phyloP scores from a whole-genome alignment of 2,113 vertebrate species.

The Dolichotis patagonum region DNA sequence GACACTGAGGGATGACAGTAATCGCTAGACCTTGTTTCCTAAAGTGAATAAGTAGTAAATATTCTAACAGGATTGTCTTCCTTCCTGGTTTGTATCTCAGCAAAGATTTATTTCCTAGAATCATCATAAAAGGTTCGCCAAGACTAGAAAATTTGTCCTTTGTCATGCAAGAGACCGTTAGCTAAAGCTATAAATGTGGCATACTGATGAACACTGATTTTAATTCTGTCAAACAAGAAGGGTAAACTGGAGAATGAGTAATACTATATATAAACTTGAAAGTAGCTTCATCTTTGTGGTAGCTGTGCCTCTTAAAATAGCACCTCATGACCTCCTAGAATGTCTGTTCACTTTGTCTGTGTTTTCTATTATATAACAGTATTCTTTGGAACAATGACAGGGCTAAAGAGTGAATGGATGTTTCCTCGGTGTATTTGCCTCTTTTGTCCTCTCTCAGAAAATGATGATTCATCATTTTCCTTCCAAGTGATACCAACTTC shows the following conservation, averaged over 20 bases:
- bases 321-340: neutral
- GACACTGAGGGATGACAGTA: neutral
- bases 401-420: neutral
- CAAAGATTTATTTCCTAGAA: slow-evolving; percentile 47
- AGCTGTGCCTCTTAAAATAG: slow-evolving; percentile 4
- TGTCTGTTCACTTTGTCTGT: slow-evolving; percentile 17
- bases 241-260: slow-evolving; percentile 16
- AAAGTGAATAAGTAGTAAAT: slow-evolving; percentile 31
- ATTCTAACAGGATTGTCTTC: neutral
- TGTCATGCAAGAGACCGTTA: neutral
- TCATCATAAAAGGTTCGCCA: slow-evolving; percentile 32
- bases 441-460: slow-evolving; percentile 5
- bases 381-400: neutral
- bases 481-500: neutral
- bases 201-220: neutral
- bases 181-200: neutral
- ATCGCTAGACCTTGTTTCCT: slow-evolving; percentile 23
- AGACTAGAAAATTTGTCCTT: slow-evolving; percentile 14
- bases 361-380: neutral
- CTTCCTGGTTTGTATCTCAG: neutral
- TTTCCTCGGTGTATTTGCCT: neutral
- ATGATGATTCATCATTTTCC: neutral
- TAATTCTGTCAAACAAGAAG: neutral
- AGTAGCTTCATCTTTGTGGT: neutral
- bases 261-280: neutral